Percentiles rank a stretch among this genome's conserved stretches.
Evolutionary conservation across 2,797 vertebrate species (phyloP).

Genomic region (Peromyscus aztecus): DNA sequence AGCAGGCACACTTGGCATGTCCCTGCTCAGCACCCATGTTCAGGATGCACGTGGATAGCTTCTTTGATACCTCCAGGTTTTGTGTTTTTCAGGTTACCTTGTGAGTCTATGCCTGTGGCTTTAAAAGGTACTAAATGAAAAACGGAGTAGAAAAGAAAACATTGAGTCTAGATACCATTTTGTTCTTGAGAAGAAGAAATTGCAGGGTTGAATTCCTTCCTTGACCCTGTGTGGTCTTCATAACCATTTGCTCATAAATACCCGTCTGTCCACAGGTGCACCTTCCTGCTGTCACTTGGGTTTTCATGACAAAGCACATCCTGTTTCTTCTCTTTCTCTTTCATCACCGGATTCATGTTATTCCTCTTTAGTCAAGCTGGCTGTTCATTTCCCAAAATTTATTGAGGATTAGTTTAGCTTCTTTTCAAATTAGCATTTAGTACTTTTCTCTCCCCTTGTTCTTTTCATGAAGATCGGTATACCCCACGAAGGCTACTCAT

Average conservation of each 20-base stretch:
- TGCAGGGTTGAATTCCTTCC: not conserved
- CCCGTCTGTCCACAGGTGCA: not conserved
- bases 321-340: not conserved
- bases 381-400: not conserved
- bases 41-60: fast-evolving
- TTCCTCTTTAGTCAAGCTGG: not conserved
- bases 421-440: conserved; percentile 40
- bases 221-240: not conserved
- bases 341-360: not conserved
- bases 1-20: too few relatives aligned
- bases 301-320: not conserved
- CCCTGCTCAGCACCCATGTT: not conserved
- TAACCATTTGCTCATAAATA: not conserved
- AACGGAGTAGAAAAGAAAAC: not conserved
- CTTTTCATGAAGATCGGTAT: conserved; percentile 9
- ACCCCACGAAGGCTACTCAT: not conserved
- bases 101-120: not conserved
- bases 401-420: not conserved
- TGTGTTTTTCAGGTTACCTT: not conserved
- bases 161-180: not conserved
- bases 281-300: not conserved
- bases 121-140: not conserved
- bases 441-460: not conserved
- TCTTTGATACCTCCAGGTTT: not conserved
- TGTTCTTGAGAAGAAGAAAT: not conserved